A percentile compares a stretch with the other conserved stretches of the same genome.
Conservation (phyloP, 2,113 vertebrate genomes). For the Pantherophis guttatus region DNA sequence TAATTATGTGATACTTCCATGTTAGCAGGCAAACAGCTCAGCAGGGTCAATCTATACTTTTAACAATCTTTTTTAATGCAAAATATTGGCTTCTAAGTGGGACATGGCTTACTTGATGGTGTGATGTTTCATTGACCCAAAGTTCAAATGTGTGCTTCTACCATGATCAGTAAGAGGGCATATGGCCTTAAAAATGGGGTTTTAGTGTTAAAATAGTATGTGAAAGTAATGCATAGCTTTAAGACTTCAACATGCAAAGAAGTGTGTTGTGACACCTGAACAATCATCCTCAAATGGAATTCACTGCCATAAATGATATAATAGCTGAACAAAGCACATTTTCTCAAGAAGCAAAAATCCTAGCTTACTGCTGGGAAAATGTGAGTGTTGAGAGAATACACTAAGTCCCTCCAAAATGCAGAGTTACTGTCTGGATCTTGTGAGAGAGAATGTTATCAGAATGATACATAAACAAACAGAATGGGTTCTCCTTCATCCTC, state of each 20-base stretch:
- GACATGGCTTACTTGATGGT: background rate
- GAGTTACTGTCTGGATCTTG: background rate
- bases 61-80: background rate
- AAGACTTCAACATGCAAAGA: background rate
- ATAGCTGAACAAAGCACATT: background rate
- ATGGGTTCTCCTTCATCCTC: background rate
- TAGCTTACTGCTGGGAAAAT: background rate
- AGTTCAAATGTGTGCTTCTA: background rate
- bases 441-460: background rate
- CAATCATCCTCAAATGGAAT: background rate
- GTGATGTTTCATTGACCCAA: background rate
- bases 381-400: background rate
- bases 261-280: background rate
- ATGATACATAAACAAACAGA: background rate
- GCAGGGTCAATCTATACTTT: background rate
- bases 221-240: background rate
- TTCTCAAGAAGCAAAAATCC: background rate
- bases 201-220: background rate
- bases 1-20: background rate
- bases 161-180: background rate
- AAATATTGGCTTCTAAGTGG: background rate
- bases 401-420: background rate
- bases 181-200: background rate
- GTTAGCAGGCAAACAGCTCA: background rate
- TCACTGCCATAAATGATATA: background rate